Base-by-base conservation (phyloP, 2,113 vertebrate species). In the Azemiops feae region DNA sequence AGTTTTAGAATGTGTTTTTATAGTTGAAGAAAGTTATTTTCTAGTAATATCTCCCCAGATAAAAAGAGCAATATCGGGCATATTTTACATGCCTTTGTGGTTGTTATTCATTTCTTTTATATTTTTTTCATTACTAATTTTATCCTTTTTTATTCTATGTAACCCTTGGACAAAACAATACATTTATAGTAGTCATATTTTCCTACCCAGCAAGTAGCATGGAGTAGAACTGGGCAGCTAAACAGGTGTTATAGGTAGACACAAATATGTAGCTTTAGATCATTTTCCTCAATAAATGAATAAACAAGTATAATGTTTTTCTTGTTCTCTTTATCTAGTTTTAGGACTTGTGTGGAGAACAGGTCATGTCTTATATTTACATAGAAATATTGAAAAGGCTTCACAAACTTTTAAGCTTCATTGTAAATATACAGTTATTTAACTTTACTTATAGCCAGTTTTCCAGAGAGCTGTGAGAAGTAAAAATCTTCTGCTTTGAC, bases 1-100 rank as follows among this genome's bases (percentile, higher is more conserved):
- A 91, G 30, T 52, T 91, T 85, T 50, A 85, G 23, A 88, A 92
- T 93, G 74, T 8, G 60, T 18, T 91, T 22, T 74, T 91, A 64
- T 27, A n/a, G 89, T 93, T 94, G 1, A 16, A 39, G 92, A 89
- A 9, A 22, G 0, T 64, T 88, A 43, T 34, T 93, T 88, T 52
- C 4, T 60, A 88, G 10, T 88, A 9, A 81, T 7, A 25, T 30
- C 18, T 7, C 27, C 7, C 69, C 34, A 55, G 20, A 18, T 81
- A 81, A 81, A 81, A 81, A 81, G 18, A 81, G 18, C 74, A 81
- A 81, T 81, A 81, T 4, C 43, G 74, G 1, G 2, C 74, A 81
- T 81, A 81, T 22, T 43, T 81, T 81, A 20, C 18, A 22, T 81
- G 20, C 34, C 34, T 81, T 81, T 43, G 1, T 74, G n/a, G n/a